phyloP scores from a whole-genome alignment of 2,113 vertebrate species.

The Chlorodrepanis virens region DNA sequence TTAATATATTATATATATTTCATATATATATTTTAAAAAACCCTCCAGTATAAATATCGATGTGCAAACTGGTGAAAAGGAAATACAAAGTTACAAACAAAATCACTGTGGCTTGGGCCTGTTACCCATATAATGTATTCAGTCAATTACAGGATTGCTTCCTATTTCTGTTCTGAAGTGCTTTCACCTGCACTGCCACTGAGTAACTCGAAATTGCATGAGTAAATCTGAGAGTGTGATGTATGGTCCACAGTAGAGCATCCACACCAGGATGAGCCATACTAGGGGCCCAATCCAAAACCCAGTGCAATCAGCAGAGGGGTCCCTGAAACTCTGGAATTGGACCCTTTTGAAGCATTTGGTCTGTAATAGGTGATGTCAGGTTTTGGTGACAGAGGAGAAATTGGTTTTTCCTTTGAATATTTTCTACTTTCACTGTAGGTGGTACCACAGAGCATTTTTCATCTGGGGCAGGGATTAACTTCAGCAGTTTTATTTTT shows the following conservation, averaged over 20 bases:
- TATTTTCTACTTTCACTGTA: slow-evolving; percentile 29
- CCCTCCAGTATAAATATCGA: background rate
- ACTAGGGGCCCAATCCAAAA: background rate
- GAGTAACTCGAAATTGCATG: background rate
- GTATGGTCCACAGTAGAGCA: background rate
- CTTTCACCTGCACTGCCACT: slow-evolving; percentile 31
- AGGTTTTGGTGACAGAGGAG: background rate
- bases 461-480: background rate
- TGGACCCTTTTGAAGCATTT: background rate
- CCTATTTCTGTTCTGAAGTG: slow-evolving; percentile 43
- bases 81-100: slow-evolving; percentile 45
- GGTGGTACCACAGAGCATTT: background rate
- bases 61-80: background rate
- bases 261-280: background rate
- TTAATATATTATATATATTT: background rate
- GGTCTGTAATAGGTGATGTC: background rate
- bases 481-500: background rate
- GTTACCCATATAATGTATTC: slow-evolving; percentile 41
- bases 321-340: background rate
- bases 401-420: slow-evolving; percentile 6
- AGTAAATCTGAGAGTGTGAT: slow-evolving; percentile 56
- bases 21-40: no score
- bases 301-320: background rate
- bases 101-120: slow-evolving; percentile 1
- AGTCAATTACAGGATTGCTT: slow-evolving; percentile 34